Conservation (phyloP, 2,888 invertebrate genomes). For the Trilocha varians region DNA sequence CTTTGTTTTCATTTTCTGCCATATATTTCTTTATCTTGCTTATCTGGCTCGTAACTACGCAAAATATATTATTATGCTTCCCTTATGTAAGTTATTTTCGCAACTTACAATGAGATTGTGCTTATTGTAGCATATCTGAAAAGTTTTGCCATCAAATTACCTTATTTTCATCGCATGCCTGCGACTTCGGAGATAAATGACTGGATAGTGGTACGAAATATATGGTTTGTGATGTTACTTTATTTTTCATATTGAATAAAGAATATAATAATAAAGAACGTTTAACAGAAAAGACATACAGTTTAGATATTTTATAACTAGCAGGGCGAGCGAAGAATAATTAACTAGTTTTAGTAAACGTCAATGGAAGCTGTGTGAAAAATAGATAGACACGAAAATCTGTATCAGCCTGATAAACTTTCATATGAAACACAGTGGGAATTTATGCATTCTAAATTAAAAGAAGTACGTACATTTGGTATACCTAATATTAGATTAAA, state of each 20-base stretch:
- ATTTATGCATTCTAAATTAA: too few species aligned
- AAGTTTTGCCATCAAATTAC: conserved; percentile 10
- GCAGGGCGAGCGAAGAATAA: too few species aligned
- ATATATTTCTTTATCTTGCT: background rate
- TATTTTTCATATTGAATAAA: background rate
- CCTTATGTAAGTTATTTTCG: conserved; percentile 3
- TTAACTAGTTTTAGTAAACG: too few species aligned
- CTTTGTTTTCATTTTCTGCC: background rate
- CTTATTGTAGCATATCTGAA: conserved; percentile 9
- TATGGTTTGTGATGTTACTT: background rate
- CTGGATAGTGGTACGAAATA: background rate
- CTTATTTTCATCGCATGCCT: conserved; percentile 2
- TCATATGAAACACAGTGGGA: too few species aligned
- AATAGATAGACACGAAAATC: too few species aligned
- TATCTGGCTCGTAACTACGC: background rate
- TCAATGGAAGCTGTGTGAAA: too few species aligned
- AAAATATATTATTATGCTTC: background rate
- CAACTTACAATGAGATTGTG: conserved; percentile 4
- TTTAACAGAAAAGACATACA: background rate
- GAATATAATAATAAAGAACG: background rate
- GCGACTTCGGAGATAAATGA: background rate
- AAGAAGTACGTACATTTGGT: too few species aligned
- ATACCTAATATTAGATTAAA: too few species aligned
- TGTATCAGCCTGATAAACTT: too few species aligned
- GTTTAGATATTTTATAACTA: background rate